A percentile compares a stretch with the other conserved stretches of the same genome.
Conservation (phyloP, 2,888 invertebrate genomes). For the Mesopsocus fuscifrons region DNA sequence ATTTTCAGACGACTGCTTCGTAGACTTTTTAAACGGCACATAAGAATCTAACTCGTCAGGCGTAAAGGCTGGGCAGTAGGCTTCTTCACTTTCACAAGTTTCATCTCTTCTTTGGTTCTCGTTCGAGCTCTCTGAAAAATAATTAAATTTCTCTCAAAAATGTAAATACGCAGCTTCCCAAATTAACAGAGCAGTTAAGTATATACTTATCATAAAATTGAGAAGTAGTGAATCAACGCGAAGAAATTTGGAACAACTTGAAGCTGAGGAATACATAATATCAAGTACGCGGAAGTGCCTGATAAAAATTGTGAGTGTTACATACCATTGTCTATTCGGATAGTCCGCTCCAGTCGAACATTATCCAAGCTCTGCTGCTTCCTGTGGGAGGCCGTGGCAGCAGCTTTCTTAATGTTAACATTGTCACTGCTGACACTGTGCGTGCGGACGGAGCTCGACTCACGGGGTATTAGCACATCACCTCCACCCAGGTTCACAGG, state of each 20-base stretch:
- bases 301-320: too few species aligned
- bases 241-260: too few species aligned
- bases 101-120: constrained; percentile 9
- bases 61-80: constrained; percentile 7
- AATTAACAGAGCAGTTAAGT: too few species aligned
- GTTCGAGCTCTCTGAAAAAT: background rate
- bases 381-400: constrained; percentile 4
- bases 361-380: constrained; percentile 6
- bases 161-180: too few species aligned
- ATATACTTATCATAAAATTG: background rate
- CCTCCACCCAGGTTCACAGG: background rate
- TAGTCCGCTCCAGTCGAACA: background rate
- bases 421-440: constrained; percentile 8
- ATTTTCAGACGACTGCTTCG: background rate
- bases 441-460: background rate
- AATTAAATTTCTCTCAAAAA: too few species aligned
- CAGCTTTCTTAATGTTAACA: background rate
- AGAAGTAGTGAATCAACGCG: background rate
- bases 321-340: background rate
- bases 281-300: too few species aligned
- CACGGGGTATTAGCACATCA: background rate
- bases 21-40: constrained; percentile 3
- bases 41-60: constrained; percentile 6
- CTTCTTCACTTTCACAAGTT: constrained; percentile 1
- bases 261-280: too few species aligned